These are phyloP conservation scores for Ceratothoa steindachneri DNA, from an alignment of 2,888 invertebrate genomes.

Conservation along the genomic window DNA sequence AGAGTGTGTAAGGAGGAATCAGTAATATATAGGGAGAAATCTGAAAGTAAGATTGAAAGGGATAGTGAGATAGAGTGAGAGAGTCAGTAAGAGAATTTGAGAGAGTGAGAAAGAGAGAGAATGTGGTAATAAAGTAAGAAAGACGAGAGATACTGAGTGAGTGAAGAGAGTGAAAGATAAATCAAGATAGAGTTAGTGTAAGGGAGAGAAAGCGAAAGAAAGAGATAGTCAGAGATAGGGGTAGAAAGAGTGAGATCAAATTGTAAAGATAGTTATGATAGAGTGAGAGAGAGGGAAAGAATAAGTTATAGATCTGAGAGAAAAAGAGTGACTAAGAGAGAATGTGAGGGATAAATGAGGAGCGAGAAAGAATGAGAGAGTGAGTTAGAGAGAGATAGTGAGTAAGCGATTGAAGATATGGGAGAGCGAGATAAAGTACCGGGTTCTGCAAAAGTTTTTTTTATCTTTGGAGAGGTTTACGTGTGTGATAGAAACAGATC, in stretches of 20 bases:
- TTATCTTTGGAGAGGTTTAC: too few relatives aligned
- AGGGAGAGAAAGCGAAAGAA: conserved; percentile 6
- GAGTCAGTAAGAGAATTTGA: background rate
- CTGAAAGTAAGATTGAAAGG: background rate
- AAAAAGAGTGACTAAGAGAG: too few relatives aligned
- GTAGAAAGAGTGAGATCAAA: conserved; percentile 14
- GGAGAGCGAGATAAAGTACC: too few relatives aligned
- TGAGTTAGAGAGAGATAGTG: conserved; percentile 10
- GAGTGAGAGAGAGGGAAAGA: conserved; percentile 16
- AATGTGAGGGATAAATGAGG: too few relatives aligned
- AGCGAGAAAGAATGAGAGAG: conserved; percentile 10
- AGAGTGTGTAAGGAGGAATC: too few relatives aligned
- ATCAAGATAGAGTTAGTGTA: conserved; percentile 7
- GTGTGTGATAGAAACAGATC: too few relatives aligned
- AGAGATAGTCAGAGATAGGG: background rate
- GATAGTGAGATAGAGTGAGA: conserved; percentile 1
- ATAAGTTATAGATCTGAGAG: background rate
- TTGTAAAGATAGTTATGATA: background rate
- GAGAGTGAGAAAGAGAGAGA: background rate
- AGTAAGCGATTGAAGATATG: too few relatives aligned
- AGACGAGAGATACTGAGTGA: too few relatives aligned
- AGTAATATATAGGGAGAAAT: too few relatives aligned
- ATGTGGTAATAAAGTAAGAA: too few relatives aligned
- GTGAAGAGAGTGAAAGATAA: background rate
- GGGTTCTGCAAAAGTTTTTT: too few relatives aligned